phyloP scores from a whole-genome alignment of 2,888 invertebrate species.

The Drosophila kanekoi region DNA sequence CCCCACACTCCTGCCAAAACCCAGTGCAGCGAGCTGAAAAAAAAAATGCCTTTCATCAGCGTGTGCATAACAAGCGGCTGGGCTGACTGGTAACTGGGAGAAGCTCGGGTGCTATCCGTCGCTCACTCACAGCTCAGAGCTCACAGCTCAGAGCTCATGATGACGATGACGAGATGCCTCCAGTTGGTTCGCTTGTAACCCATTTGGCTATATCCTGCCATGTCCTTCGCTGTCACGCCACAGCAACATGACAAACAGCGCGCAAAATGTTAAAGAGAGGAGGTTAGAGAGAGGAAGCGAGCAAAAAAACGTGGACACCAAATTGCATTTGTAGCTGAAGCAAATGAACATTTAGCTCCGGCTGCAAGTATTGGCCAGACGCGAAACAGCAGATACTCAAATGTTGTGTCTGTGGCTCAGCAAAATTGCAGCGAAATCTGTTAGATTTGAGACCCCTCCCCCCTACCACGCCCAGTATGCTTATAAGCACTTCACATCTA shows the following conservation, averaged over 20 bases:
- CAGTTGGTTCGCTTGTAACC: conserved; percentile 47
- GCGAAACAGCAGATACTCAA: conserved; percentile 34
- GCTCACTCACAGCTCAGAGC: conserved; percentile 45
- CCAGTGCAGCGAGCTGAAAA: conserved; percentile 26
- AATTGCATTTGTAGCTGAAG: conserved; percentile 45
- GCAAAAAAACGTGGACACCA: conserved; percentile 8
- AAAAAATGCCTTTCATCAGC: conserved; percentile 65
- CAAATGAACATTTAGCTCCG: conserved; percentile 55
- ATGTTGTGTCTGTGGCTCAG: conserved; percentile 20
- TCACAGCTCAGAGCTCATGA: conserved; percentile 26
- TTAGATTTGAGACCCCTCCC: conserved; percentile 13
- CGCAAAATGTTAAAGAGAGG: conserved; percentile 42
- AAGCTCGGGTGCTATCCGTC: conserved; percentile 46
- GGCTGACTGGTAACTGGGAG: conserved; percentile 46
- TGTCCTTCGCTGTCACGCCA: conserved; percentile 62
- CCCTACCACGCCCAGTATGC: conserved; percentile 9
- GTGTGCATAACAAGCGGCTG: conserved; percentile 71
- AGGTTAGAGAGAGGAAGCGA: neutral
- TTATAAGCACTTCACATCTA: conserved; percentile 75
- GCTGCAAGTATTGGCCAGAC: conserved; percentile 16
- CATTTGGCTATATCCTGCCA: conserved; percentile 59
- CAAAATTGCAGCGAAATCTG: conserved; percentile 44
- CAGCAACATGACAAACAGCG: conserved; percentile 73
- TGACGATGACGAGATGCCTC: conserved; percentile 45
- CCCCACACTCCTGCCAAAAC: neutral